Conservation (phyloP, 2,797 vertebrate species). For the Lutjanus campechanus region DNA sequence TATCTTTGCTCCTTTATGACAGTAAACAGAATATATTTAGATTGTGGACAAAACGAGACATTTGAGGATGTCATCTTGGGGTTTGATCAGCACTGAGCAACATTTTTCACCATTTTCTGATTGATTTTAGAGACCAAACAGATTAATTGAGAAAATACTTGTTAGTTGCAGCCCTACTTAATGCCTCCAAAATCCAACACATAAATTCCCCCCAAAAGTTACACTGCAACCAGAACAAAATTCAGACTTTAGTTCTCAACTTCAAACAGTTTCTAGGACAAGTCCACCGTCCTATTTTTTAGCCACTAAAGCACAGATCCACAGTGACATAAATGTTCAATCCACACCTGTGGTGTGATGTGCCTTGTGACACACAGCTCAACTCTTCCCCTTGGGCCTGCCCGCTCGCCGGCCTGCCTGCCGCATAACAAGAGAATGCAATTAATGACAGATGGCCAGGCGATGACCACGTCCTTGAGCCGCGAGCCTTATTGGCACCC, state of each 20-base stretch:
- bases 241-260: conserved; percentile 23
- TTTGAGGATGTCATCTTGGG: too few species aligned
- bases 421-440: conserved; percentile 90
- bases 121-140: too few species aligned
- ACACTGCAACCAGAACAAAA: not conserved
- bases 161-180: too few species aligned
- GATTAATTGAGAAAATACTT: too few species aligned
- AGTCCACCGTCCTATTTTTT: conserved; percentile 57
- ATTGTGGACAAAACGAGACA: too few species aligned
- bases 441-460: conserved; percentile 96
- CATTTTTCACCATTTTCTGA: too few species aligned
- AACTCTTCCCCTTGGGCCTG: conserved; percentile 82
- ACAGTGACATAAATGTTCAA: conserved; percentile 61
- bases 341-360: conserved; percentile 81
- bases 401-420: conserved; percentile 66
- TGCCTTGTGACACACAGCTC: conserved; percentile 77
- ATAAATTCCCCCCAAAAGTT: conserved; percentile 7
- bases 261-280: conserved; percentile 65
- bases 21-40: too few species aligned
- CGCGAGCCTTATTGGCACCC: conserved; percentile 93
- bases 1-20: too few species aligned
- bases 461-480: conserved; percentile 93
- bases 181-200: not conserved
- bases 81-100: too few species aligned
- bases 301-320: conserved; percentile 45